Evolutionary conservation across 2,113 vertebrate species (phyloP).

Genomic region (Lonchura striata): DNA sequence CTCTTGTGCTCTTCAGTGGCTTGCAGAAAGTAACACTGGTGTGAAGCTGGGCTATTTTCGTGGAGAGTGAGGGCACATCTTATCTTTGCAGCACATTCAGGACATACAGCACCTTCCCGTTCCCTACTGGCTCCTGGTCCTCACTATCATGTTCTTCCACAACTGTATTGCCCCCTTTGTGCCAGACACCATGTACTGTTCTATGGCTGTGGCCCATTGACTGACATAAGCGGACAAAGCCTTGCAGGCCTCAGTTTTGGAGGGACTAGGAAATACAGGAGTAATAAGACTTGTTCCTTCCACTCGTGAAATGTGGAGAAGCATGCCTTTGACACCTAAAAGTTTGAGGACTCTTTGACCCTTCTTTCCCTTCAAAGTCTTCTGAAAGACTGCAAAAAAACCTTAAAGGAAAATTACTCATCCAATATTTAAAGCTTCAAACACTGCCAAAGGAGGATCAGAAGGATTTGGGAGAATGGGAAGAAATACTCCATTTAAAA

Average conservation of each 20-base stretch:
- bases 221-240: not conserved
- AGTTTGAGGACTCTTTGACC: not conserved
- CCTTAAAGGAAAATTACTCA: not conserved
- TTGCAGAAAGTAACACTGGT: not conserved
- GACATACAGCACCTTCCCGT: conserved; percentile 74
- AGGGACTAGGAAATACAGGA: not conserved
- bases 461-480: not conserved
- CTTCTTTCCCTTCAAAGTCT: not conserved
- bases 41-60: not conserved
- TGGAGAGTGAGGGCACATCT: not conserved
- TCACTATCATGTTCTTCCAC: conserved; percentile 86
- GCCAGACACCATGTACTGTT: conserved; percentile 78
- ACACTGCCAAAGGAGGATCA: not conserved
- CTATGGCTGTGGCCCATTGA: not conserved
- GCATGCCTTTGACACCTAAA: not conserved
- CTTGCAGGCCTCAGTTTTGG: not conserved
- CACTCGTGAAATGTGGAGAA: not conserved
- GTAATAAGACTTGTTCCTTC: not conserved
- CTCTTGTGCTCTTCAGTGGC: not conserved
- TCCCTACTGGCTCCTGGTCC: conserved; percentile 80
- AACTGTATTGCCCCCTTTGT: conserved; percentile 81
- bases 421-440: not conserved
- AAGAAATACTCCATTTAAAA: not conserved
- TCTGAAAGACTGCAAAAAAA: not conserved
- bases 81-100: conserved; percentile 71